Conservation (phyloP, 2,888 invertebrate genomes). For the Phanerotoma sp. region DNA sequence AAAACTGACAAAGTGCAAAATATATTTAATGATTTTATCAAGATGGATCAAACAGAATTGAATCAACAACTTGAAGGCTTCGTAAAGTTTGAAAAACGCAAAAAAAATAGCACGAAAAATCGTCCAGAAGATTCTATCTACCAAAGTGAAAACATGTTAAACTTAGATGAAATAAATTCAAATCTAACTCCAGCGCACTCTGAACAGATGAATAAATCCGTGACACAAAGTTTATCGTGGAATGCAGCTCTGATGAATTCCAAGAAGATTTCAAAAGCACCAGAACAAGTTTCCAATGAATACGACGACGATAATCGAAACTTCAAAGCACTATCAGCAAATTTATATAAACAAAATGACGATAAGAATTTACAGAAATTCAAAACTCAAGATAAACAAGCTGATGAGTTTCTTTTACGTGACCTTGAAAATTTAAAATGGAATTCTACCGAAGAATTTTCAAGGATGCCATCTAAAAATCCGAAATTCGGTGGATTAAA, state of each 20-base stretch:
- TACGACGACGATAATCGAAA: too few relatives aligned
- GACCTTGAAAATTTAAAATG: too few relatives aligned
- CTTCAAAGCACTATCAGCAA: too few relatives aligned
- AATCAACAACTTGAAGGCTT: slow-evolving; percentile 31
- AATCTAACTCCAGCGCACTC: not conserved
- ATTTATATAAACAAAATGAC: too few relatives aligned
- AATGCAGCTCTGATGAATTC: not conserved
- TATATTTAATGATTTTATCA: slow-evolving; percentile 4
- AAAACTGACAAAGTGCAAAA: too few relatives aligned
- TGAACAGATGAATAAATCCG: not conserved
- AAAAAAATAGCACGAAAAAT: slow-evolving; percentile 28
- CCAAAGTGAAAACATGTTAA: slow-evolving; percentile 35
- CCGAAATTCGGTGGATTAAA: slow-evolving; percentile 45
- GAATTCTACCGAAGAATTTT: too few relatives aligned
- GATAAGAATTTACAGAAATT: too few relatives aligned
- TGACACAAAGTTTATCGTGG: not conserved
- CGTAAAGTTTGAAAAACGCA: slow-evolving; percentile 31
- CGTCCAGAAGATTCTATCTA: slow-evolving; percentile 33
- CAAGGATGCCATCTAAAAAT: too few relatives aligned
- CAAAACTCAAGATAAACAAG: too few relatives aligned
- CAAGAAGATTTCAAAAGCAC: too few relatives aligned
- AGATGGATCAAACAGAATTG: slow-evolving; percentile 31
- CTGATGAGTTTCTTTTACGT: too few relatives aligned
- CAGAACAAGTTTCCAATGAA: too few relatives aligned
- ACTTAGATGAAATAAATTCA: slow-evolving; percentile 23